A percentile compares a stretch with the other conserved stretches of the same genome.
phyloP scores from a whole-genome alignment of 2,888 invertebrate species.

The Oligia latruncula region DNA sequence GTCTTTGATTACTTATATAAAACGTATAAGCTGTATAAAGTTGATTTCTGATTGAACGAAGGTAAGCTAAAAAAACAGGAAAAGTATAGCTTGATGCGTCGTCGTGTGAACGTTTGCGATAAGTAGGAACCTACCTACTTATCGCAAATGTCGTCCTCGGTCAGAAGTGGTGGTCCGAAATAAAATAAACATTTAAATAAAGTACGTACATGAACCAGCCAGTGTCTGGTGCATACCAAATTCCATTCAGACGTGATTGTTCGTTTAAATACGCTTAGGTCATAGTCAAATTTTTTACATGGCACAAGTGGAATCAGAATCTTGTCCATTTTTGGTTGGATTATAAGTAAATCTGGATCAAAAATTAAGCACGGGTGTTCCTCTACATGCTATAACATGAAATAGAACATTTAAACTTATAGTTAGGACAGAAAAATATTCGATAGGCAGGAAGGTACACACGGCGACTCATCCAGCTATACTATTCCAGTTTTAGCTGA shows the following conservation, averaged over 20 bases:
- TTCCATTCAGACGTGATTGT: constrained; percentile 92
- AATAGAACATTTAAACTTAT: constrained; percentile 5
- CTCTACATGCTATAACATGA: constrained; percentile 75
- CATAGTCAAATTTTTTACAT: constrained; percentile 87
- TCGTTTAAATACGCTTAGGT: constrained; percentile 89
- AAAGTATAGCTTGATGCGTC: not conserved
- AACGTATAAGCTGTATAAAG: too few species aligned
- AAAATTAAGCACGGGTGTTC: constrained; percentile 85
- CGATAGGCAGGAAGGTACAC: not conserved
- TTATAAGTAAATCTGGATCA: constrained; percentile 80
- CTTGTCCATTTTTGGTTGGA: constrained; percentile 74
- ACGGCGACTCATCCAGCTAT: too few species aligned
- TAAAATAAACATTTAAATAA: not conserved
- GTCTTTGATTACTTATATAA: too few species aligned
- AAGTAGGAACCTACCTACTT: not conserved
- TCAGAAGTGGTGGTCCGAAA: not conserved
- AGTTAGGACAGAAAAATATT: constrained; percentile 1
- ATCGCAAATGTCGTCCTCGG: not conserved
- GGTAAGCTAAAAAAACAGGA: too few species aligned
- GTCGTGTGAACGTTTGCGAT: not conserved
- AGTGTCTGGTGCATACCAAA: constrained; percentile 90
- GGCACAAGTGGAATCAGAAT: constrained; percentile 78
- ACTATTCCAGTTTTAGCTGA: too few species aligned
- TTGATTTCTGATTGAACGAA: too few species aligned
- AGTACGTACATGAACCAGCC: constrained; percentile 87